Evolutionary conservation across 2,888 invertebrate genomes (phyloP), one percentile per base, ranked within the genome.

Genomic region (Mycalesis mineus): DNA sequence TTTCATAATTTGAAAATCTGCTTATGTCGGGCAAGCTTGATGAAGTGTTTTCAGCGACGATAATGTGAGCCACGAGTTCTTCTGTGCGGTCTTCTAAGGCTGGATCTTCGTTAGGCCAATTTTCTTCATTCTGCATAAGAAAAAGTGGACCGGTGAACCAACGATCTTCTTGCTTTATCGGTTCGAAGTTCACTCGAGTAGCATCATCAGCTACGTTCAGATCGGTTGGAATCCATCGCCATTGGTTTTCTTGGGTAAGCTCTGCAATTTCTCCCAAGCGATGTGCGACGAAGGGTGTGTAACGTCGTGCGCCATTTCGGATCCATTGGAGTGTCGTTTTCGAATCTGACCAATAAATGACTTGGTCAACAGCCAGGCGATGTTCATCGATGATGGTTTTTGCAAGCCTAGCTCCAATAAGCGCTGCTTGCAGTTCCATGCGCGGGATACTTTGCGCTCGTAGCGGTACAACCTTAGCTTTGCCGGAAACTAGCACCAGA

Each of bases 261-360:
- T 60, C 60, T 0, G 39, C 45, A 7, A 57, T 54, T 14, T 49
- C 57, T 0, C 22, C 45, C 3, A 57, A 15, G 9, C 57, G 49
- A n/a, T 60, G 57, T 8, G 54, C 54, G 6, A 52, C 57, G 17
- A 45, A 55, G 1, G 52, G 48, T 2, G 51, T 58, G 13, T 62
- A 63, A 5, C 14, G 13, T 33, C 33, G 7, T 9, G 33, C 8
- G 7, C 9, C 33, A 2, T 7, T 9, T 1, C 9, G 7, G 7
- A 33, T 33, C 33, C 33, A 33, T 33, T 7, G 9, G 7, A 33
- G 33, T 2, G 9, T 7, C 7, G 9, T 33, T 9, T 9, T 33
- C 5, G 33, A 33, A 9, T 33, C 33, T 9, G 33, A 9, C 33
- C 33, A 33, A 7, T 33, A 33, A 33, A 9, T 7, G 8, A 9